Conservation (phyloP, 2,888 invertebrate species). For the Rosalia funebris region DNA sequence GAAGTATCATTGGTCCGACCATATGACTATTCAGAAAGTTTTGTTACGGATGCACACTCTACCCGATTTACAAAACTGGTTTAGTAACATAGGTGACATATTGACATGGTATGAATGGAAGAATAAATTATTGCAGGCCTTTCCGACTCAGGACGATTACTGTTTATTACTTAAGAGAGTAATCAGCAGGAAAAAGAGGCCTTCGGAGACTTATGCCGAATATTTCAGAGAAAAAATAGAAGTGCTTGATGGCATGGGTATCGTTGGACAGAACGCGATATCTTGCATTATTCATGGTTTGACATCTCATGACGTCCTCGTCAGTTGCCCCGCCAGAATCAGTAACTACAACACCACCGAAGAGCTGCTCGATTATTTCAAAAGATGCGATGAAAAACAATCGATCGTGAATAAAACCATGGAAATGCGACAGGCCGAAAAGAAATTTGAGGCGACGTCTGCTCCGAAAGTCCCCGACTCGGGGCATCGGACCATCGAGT, state of each 20-base stretch:
- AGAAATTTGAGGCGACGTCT: no score
- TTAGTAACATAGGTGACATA: not conserved
- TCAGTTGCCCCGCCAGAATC: not conserved
- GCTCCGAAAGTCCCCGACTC: no score
- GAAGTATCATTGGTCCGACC: slow-evolving; percentile 1
- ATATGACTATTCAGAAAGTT: not conserved
- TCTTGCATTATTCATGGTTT: not conserved
- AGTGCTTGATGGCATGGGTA: slow-evolving; percentile 11
- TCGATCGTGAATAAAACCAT: no score
- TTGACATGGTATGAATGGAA: slow-evolving; percentile 42
- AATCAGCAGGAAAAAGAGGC: slow-evolving; percentile 18
- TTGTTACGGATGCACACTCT: not conserved
- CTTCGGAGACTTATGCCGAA: slow-evolving; percentile 18
- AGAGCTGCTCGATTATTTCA: not conserved
- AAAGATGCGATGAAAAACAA: not conserved
- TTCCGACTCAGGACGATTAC: slow-evolving; percentile 28
- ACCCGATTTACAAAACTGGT: not conserved
- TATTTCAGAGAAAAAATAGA: slow-evolving; percentile 32
- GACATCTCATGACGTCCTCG: not conserved
- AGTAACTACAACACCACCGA: not conserved
- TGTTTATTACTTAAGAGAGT: slow-evolving; percentile 10
- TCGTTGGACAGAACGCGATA: not conserved
- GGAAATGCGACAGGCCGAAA: no score
- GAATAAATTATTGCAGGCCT: slow-evolving; percentile 32
- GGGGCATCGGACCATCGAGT: no score